A percentile compares a stretch with the other conserved stretches of the same genome.
phyloP scores from a whole-genome alignment of 2,888 invertebrate species.

The Agrochola litura region DNA sequence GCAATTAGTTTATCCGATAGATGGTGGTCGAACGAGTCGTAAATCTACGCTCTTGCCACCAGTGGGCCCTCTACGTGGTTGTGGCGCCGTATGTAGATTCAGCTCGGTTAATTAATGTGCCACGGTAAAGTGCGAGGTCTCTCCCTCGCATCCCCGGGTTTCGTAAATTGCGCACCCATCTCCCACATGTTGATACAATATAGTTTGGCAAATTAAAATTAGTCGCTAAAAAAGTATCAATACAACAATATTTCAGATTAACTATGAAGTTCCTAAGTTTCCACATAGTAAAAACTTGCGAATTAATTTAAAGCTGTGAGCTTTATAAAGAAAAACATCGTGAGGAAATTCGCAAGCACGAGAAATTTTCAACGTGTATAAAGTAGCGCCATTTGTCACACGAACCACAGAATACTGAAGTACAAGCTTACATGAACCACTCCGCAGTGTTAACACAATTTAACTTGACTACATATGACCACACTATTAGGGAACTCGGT shows the following conservation, averaged over 20 bases:
- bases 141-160: slow-evolving; percentile 84
- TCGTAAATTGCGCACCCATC: slow-evolving; percentile 88
- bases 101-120: slow-evolving; percentile 89
- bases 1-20: slow-evolving; percentile 90
- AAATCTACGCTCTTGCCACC: slow-evolving; percentile 88
- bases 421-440: slow-evolving; percentile 68
- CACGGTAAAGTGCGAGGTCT: slow-evolving; percentile 86
- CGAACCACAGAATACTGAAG: slow-evolving; percentile 67
- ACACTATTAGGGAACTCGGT: slow-evolving; percentile 60
- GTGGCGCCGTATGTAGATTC: slow-evolving; percentile 89
- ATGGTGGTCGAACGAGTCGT: slow-evolving; percentile 89
- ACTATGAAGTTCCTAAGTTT: slow-evolving; percentile 3
- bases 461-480: slow-evolving; percentile 67
- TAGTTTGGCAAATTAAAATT: slow-evolving; percentile 85
- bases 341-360: slow-evolving; percentile 58
- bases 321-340: slow-evolving; percentile 48
- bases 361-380: slow-evolving; percentile 69
- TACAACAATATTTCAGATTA: neutral
- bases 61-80: slow-evolving; percentile 85
- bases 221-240: slow-evolving; percentile 72
- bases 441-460: slow-evolving; percentile 69
- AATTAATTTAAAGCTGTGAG: slow-evolving; percentile 30
- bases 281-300: slow-evolving; percentile 1
- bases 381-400: slow-evolving; percentile 72
- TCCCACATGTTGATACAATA: slow-evolving; percentile 81